phyloP scores from a whole-genome alignment of 2,888 invertebrate genomes.

The Heliconius cydno region DNA sequence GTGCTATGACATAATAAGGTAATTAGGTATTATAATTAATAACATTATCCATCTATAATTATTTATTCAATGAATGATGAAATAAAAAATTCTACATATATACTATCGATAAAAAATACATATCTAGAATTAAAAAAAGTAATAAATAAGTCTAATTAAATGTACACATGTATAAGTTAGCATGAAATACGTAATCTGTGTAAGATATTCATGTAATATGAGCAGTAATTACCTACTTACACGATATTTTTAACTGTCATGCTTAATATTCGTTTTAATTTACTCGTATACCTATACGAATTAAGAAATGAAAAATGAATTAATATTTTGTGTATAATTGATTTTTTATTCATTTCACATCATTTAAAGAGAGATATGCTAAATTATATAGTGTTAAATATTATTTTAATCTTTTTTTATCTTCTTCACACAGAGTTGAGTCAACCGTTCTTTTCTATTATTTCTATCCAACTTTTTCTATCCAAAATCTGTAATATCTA shows the following conservation, averaged over 20 bases:
- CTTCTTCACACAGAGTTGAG: not conserved
- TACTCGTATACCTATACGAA: not conserved
- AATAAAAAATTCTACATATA: not conserved
- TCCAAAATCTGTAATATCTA: too few relatives aligned
- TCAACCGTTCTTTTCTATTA: not conserved
- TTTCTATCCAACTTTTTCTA: too few relatives aligned
- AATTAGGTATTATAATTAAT: too few relatives aligned
- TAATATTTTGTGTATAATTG: not conserved
- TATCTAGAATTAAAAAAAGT: not conserved
- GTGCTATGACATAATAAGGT: too few relatives aligned
- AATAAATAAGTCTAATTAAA: conserved; percentile 6
- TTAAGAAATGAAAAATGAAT: not conserved
- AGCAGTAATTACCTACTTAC: conserved; percentile 19
- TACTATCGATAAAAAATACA: not conserved
- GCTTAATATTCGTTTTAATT: conserved; percentile 6
- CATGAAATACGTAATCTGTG: conserved; percentile 8
- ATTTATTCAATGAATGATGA: not conserved
- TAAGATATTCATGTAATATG: conserved; percentile 35
- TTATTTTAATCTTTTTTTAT: not conserved
- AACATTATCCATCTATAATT: too few relatives aligned
- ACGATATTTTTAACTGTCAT: conserved; percentile 15
- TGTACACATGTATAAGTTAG: not conserved
- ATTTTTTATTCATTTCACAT: conserved; percentile 1
- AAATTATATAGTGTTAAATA: too few relatives aligned
- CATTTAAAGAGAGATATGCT: not conserved